These are phyloP conservation scores for Cheilosia pagana DNA, from an alignment of 2,888 invertebrate genomes.

Conservation along the genomic window DNA sequence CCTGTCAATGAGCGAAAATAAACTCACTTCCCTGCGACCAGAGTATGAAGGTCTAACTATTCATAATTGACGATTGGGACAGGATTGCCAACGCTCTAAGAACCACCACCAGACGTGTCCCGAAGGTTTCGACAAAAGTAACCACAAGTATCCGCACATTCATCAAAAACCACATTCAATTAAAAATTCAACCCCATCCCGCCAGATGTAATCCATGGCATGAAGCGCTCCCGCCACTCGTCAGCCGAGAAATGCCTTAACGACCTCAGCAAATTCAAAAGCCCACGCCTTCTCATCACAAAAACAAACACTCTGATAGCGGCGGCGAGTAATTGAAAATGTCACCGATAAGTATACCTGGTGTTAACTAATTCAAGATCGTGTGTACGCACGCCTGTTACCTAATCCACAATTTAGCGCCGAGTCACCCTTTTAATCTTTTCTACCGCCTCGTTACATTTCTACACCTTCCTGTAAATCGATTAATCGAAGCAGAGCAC, in stretches of 20 bases:
- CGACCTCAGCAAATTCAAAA: constrained; percentile 22
- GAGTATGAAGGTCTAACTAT: no score
- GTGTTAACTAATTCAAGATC: constrained; percentile 53
- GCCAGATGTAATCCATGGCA: no score
- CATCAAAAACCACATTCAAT: no score
- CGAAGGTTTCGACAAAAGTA: no score
- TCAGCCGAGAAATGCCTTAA: background rate
- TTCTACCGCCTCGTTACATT: constrained; percentile 12
- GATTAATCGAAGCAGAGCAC: constrained; percentile 38
- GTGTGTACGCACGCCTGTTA: constrained; percentile 49
- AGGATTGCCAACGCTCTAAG: no score
- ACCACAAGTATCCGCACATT: no score
- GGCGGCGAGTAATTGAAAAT: constrained; percentile 41
- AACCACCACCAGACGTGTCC: no score
- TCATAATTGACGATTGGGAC: no score
- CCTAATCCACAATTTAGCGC: constrained; percentile 50
- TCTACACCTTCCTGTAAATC: constrained; percentile 47
- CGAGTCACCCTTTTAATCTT: constrained; percentile 26
- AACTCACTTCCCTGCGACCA: no score
- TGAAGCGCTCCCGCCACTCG: no score
- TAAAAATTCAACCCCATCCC: no score
- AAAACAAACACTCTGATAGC: constrained; percentile 6
- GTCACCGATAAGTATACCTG: constrained; percentile 41
- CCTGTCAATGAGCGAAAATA: no score
- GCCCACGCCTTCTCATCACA: constrained; percentile 12